Evolutionary conservation across 2,888 invertebrate species (phyloP), one percentile per base, ranked within the genome.

Genomic region (Archaeoteleia sp.): DNA sequence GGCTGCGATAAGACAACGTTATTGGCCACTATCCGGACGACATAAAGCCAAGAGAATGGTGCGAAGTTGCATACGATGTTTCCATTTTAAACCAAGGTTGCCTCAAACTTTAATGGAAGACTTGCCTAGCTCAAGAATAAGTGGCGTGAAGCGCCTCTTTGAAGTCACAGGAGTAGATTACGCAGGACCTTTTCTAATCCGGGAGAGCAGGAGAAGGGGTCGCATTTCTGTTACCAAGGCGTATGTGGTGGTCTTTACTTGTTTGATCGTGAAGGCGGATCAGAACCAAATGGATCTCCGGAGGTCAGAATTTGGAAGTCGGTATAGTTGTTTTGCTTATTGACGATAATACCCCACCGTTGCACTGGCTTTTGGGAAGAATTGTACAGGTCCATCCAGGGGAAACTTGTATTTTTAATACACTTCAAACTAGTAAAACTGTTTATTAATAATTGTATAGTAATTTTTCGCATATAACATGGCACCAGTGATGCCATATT

Each of bases 241-340:
- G 1, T 75, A 75, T 40, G 15, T 76, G 1, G 57, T 67, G 0
- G 25, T 72, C 5, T 74, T 75, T 20, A 48, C 71, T 1, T 75
- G 76, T 42, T 48, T 76, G 4, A 42, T 17, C 12, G 49, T 54
- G 0, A 71, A 71, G 17, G 62, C 71, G 0, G 40, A n/a, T n/a
- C n/a, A n/a, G n/a, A n/a, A n/a, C n/a, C n/a, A n/a, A n/a, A n/a
- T n/a, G n/a, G n/a, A n/a, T n/a, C n/a, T n/a, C n/a, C n/a, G n/a
- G n/a, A n/a, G n/a, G n/a, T n/a, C n/a, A n/a, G n/a, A n/a, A n/a
- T n/a, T n/a, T n/a, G n/a, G n/a, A n/a, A n/a, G n/a, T n/a, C n/a
- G n/a, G n/a, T n/a, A n/a, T n/a, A n/a, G n/a, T n/a, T n/a, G n/a
- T n/a, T n/a, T n/a, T n/a, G n/a, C n/a, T n/a, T n/a, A n/a, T n/a